Evolutionary conservation across 2,888 invertebrate species (phyloP).

Genomic region (Drosophila sordidapex): DNA sequence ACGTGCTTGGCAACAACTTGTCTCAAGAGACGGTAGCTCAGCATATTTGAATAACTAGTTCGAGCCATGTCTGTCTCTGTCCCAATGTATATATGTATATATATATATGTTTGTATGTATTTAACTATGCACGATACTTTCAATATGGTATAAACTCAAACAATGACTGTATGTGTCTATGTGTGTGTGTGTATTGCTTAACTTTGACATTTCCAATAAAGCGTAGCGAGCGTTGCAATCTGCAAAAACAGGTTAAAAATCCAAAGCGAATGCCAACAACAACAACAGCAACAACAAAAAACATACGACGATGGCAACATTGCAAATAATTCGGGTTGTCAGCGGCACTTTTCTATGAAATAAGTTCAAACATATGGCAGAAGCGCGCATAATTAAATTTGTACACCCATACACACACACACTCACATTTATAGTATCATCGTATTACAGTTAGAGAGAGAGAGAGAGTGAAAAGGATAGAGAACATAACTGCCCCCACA

Average conservation of each 20-base stretch:
- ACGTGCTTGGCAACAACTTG: constrained; percentile 80
- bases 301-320: constrained; percentile 59
- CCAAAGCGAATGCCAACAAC: constrained; percentile 62
- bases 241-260: constrained; percentile 75
- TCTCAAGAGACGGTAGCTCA: constrained; percentile 58
- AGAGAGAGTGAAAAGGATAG: constrained; percentile 11
- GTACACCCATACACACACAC: constrained; percentile 9
- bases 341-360: constrained; percentile 58
- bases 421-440: constrained; percentile 36
- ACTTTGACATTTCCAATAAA: constrained; percentile 76
- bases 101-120: constrained; percentile 13
- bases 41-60: constrained; percentile 80
- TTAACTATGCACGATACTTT: constrained; percentile 64
- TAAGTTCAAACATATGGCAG: constrained; percentile 74
- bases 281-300: constrained; percentile 16
- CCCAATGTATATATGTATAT: constrained; percentile 21
- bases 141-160: constrained; percentile 69
- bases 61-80: constrained; percentile 41
- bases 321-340: constrained; percentile 64
- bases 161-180: constrained; percentile 26
- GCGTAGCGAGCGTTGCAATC: constrained; percentile 65
- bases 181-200: constrained; percentile 64
- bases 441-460: constrained; percentile 49
- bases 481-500: constrained; percentile 13
- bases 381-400: constrained; percentile 77